Evolutionary conservation across 2,113 vertebrate genomes (phyloP).

Genomic region (Aplodontia rufa): DNA sequence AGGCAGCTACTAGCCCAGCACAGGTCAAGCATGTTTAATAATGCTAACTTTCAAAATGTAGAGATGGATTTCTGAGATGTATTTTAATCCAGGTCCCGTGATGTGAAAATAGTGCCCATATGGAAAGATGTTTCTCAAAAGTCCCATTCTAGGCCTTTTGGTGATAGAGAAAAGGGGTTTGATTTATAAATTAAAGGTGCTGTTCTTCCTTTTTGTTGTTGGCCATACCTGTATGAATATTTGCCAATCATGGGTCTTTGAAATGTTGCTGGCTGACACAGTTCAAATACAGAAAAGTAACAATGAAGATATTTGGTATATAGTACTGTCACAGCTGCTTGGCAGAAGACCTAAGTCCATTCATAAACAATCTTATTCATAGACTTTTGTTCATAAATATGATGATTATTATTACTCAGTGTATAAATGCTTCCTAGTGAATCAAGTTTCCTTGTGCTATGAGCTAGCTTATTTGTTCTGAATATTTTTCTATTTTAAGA

Average conservation of each 20-base stretch:
- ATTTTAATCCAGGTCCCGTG: neutral
- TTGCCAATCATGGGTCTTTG: constrained; percentile 19
- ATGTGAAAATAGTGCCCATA: neutral
- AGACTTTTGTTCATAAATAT: neutral
- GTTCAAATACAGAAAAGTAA: neutral
- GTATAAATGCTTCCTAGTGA: neutral
- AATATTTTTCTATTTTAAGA: neutral
- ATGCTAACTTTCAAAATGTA: neutral
- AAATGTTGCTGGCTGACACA: neutral
- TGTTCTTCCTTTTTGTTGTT: constrained; percentile 42
- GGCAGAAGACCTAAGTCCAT: neutral
- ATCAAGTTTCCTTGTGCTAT: neutral
- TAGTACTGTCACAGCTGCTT: neutral
- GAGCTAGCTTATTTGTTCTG: neutral
- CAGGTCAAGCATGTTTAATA: neutral
- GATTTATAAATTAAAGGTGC: neutral
- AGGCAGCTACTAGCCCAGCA: neutral
- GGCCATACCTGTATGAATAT: neutral
- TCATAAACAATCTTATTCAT: neutral
- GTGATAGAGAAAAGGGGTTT: constrained; percentile 28
- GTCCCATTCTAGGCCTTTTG: neutral
- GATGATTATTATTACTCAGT: neutral
- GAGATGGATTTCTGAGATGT: neutral
- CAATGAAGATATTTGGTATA: neutral
- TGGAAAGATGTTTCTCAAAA: constrained; percentile 45